Percentiles rank a stretch among this genome's conserved stretches.
Evolutionary conservation across 2,797 vertebrate genomes (phyloP).

Genomic region (Myotis daubentonii): DNA sequence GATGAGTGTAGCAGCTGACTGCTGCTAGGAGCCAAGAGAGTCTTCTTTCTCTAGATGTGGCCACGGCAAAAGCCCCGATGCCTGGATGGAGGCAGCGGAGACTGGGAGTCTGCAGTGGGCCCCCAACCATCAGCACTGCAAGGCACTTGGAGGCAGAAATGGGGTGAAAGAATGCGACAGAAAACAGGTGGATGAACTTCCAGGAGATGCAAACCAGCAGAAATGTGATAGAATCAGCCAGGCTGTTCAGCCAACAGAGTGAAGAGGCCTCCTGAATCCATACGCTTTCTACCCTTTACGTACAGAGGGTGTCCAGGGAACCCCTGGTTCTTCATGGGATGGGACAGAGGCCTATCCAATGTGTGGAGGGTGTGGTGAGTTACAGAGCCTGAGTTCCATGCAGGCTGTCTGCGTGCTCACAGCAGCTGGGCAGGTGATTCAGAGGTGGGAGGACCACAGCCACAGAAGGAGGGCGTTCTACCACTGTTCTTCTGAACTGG

Average conservation of each 20-base stretch:
- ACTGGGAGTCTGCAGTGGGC: neutral
- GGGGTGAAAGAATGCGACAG: neutral
- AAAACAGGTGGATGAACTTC: neutral
- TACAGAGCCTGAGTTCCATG: neutral
- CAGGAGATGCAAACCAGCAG: neutral
- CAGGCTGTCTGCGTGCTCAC: neutral
- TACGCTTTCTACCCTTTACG: fast-evolving
- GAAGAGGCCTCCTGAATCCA: neutral
- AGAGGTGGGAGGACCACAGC: neutral
- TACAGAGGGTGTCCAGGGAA: neutral
- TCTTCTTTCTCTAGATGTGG: neutral
- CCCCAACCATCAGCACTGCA: fast-evolving
- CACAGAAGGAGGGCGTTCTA: neutral
- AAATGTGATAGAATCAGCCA: neutral
- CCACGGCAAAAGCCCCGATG: neutral
- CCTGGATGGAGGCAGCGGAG: fast-evolving
- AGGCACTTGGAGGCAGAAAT: neutral
- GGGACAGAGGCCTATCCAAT: neutral
- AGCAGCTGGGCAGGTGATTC: no score
- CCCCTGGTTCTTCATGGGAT: neutral
- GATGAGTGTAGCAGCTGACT: neutral
- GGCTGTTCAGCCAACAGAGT: neutral
- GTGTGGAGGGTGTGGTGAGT: fast-evolving
- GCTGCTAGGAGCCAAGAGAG: neutral
- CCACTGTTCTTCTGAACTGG: neutral